Evolutionary conservation across 2,888 invertebrate genomes (phyloP).

Genomic region (Abrostola tripartita): DNA sequence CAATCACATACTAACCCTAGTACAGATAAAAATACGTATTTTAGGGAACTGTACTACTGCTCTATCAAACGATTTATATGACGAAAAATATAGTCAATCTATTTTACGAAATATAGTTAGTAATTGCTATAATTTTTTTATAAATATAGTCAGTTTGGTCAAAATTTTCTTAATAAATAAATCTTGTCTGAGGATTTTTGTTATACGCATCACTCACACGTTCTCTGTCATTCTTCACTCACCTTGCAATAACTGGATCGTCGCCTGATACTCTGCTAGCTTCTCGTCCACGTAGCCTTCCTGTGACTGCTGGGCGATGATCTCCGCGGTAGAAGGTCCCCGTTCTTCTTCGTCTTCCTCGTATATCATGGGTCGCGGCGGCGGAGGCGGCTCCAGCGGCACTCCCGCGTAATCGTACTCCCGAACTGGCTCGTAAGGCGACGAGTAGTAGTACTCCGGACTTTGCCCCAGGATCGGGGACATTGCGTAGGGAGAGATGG

Average conservation of each 20-base stretch:
- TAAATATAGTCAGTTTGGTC: too few species aligned
- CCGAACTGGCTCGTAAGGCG: constrained; percentile 88
- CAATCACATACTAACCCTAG: too few species aligned
- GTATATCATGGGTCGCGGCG: constrained; percentile 90
- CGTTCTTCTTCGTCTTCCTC: constrained; percentile 91
- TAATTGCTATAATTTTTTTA: too few species aligned
- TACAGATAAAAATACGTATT: too few species aligned
- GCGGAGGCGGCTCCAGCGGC: constrained; percentile 93
- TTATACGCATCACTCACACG: not conserved
- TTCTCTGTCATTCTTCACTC: constrained; percentile 65
- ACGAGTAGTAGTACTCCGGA: constrained; percentile 89
- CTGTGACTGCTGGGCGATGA: constrained; percentile 97
- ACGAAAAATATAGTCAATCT: too few species aligned
- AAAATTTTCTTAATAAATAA: too few species aligned
- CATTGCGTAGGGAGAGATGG: constrained; percentile 84
- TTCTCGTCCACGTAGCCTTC: constrained; percentile 98
- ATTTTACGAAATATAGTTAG: too few species aligned
- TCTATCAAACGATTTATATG: too few species aligned
- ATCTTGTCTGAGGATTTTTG: too few species aligned
- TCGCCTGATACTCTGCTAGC: constrained; percentile 97
- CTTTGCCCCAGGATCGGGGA: constrained; percentile 89
- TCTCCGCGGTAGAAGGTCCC: constrained; percentile 96
- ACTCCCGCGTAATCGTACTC: constrained; percentile 93
- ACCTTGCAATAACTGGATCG: constrained; percentile 97
- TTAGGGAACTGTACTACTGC: too few species aligned